Percentiles rank a stretch among this genome's conserved stretches.
These are phyloP conservation scores for Chrysogorgia sp. DNA, from an alignment of 92 coral and sea anemone species.

Conservation along the genomic window DNA sequence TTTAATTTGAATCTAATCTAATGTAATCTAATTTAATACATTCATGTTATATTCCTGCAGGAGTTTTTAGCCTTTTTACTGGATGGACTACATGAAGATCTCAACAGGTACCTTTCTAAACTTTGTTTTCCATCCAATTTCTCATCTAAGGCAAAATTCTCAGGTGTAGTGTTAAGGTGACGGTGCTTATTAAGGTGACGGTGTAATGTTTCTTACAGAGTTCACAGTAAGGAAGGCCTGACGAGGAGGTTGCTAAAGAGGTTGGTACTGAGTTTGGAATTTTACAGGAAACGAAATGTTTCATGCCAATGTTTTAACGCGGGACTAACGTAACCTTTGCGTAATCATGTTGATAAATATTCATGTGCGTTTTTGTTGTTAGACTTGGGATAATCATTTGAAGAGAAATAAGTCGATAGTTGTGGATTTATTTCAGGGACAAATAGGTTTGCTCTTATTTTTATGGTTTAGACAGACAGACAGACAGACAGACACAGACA, in stretches of 20 bases:
- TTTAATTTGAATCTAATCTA: no score
- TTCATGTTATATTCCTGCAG: slow-evolving; percentile 44
- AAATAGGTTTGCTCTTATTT: slow-evolving; percentile 45
- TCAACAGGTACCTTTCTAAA: slow-evolving; percentile 69
- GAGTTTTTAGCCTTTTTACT: slow-evolving; percentile 89
- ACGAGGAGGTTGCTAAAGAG: slow-evolving; percentile 95
- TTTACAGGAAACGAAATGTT: not conserved
- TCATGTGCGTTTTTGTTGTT: slow-evolving; percentile 6
- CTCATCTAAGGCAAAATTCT: no score
- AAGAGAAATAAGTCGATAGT: slow-evolving; percentile 96
- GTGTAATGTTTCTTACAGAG: slow-evolving; percentile 54
- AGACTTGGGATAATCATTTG: slow-evolving; percentile 99
- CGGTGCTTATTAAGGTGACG: no score
- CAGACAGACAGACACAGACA: no score
- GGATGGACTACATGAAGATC: slow-evolving; percentile 96
- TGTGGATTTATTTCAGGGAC: slow-evolving; percentile 98
- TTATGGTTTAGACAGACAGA: not conserved
- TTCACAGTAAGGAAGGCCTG: slow-evolving; percentile 93
- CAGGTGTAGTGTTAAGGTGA: no score
- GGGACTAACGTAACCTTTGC: not conserved
- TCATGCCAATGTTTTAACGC: not conserved
- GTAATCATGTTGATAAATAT: not conserved
- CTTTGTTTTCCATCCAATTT: no score
- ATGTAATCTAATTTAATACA: no score
- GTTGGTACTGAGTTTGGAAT: slow-evolving; percentile 31